Conservation (phyloP, 2,888 invertebrate species). For the Cordylochernes scorpioides region DNA sequence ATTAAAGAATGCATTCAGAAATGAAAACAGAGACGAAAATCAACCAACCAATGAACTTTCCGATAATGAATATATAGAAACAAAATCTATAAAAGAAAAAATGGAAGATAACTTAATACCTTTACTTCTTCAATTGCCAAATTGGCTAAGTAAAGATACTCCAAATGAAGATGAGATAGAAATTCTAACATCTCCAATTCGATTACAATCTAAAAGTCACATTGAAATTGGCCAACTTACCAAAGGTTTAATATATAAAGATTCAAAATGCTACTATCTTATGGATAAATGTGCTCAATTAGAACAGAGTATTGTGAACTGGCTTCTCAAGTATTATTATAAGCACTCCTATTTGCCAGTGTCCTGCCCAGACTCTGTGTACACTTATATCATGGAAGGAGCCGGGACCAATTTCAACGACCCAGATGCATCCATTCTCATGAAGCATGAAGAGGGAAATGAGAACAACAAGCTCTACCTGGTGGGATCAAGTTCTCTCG, state of each 20-base stretch:
- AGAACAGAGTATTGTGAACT: conserved; percentile 2
- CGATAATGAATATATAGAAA: too few relatives aligned
- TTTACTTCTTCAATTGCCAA: conserved; percentile 4
- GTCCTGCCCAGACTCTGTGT: conserved; percentile 5
- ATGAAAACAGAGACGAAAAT: too few relatives aligned
- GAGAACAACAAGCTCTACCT: conserved; percentile 38
- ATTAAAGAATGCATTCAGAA: too few relatives aligned
- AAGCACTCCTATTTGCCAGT: conserved; percentile 1
- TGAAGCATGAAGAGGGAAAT: conserved; percentile 26
- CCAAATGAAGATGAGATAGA: neutral
- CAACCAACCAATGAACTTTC: too few relatives aligned
- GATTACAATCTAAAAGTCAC: conserved; percentile 2
- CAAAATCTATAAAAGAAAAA: too few relatives aligned
- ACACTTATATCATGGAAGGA: conserved; percentile 7
- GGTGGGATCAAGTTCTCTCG: conserved; percentile 42
- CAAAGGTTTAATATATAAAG: conserved; percentile 2
- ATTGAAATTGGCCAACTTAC: neutral
- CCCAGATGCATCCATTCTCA: conserved; percentile 21
- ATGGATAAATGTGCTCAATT: conserved; percentile 3
- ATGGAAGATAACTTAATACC: conserved; percentile 6
- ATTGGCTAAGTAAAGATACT: conserved; percentile 1
- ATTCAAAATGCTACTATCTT: conserved; percentile 3
- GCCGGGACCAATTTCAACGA: conserved; percentile 5
- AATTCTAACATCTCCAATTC: neutral
- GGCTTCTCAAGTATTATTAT: conserved; percentile 2